Conservation (phyloP, 2,888 invertebrate species). For the Panopea generosa region DNA sequence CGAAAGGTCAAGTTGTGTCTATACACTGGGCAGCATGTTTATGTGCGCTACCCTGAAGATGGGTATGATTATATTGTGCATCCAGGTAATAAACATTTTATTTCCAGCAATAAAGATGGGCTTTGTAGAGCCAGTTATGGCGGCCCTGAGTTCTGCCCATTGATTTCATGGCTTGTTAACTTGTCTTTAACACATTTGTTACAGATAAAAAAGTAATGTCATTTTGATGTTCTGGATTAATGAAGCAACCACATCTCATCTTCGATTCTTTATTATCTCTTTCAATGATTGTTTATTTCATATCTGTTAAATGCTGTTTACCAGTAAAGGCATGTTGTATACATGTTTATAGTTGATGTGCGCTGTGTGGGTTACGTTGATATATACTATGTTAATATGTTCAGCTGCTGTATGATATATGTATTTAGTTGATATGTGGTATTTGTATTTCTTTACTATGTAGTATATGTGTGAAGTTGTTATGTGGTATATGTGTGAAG, state of each 20-base stretch:
- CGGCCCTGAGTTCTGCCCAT: background rate
- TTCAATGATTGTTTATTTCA: background rate
- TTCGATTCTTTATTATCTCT: background rate
- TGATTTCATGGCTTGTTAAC: conserved; percentile 7
- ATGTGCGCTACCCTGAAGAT: background rate
- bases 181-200: background rate
- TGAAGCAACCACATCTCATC: background rate
- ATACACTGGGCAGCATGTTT: background rate
- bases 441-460: too few relatives aligned
- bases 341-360: too few relatives aligned
- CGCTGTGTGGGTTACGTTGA: too few relatives aligned
- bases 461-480: too few relatives aligned
- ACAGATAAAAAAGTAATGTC: background rate
- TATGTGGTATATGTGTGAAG: too few relatives aligned
- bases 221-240: background rate
- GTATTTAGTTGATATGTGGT: too few relatives aligned
- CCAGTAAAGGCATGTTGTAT: too few relatives aligned
- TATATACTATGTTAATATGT: too few relatives aligned
- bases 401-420: too few relatives aligned
- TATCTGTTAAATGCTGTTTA: too few relatives aligned
- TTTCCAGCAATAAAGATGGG: conserved; percentile 1
- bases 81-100: conserved; percentile 2
- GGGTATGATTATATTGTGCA: background rate
- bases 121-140: conserved; percentile 1
- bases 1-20: too few relatives aligned